A percentile compares a stretch with the other conserved stretches of the same genome.
Conservation (phyloP, 2,888 invertebrate genomes). For the Anoncus sp. region DNA sequence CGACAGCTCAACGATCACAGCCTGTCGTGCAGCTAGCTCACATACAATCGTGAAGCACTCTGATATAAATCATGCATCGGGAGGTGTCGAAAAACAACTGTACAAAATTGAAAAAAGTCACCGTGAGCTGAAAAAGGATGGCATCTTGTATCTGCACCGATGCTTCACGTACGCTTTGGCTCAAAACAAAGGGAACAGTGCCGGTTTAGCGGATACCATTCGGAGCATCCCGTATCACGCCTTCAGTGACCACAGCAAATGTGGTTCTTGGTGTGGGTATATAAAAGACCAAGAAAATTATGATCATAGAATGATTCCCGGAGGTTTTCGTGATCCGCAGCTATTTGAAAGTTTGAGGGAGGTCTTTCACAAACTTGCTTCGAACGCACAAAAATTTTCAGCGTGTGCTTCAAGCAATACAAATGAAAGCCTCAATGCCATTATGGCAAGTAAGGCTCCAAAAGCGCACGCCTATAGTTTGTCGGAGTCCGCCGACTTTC, state of each 20-base stretch:
- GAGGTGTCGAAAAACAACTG: conserved; percentile 53
- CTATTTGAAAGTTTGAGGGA: conserved; percentile 53
- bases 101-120: conserved; percentile 54
- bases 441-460: too few species aligned
- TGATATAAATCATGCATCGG: conserved; percentile 63
- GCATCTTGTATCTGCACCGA: conserved; percentile 56
- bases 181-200: conserved; percentile 57
- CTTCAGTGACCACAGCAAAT: conserved; percentile 56
- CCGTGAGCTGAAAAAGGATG: conserved; percentile 53
- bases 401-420: conserved; percentile 51
- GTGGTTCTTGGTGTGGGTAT: conserved; percentile 62
- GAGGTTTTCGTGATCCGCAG: conserved; percentile 48
- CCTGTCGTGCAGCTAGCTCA: conserved; percentile 48
- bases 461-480: conserved; percentile 58
- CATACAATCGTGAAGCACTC: conserved; percentile 63
- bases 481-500: conserved; percentile 56
- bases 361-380: conserved; percentile 49
- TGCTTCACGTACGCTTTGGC: too few species aligned
- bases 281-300: conserved; percentile 44
- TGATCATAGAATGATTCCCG: conserved; percentile 44
- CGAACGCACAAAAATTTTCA: conserved; percentile 56
- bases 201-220: conserved; percentile 51
- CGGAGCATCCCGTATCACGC: conserved; percentile 55
- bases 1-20: conserved; percentile 38
- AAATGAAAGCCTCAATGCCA: conserved; percentile 65